These are phyloP conservation scores for Setophaga coronata DNA, from an alignment of 2,113 vertebrate genomes.

Conservation along the genomic window DNA sequence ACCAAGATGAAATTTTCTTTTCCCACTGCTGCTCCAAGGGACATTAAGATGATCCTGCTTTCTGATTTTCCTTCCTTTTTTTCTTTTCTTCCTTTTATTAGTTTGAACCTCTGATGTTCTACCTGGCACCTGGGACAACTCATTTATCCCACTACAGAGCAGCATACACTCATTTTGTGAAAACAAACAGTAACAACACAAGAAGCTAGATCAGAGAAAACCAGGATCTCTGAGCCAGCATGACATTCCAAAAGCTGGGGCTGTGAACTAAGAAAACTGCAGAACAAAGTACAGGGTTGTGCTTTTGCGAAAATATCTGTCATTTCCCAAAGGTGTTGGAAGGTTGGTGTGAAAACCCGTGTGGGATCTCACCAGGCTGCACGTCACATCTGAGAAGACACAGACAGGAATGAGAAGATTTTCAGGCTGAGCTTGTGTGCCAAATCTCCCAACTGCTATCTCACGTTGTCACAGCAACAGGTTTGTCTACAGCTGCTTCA, in stretches of 20 bases:
- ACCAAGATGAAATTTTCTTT: not conserved
- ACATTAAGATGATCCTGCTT: not conserved
- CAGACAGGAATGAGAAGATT: not conserved
- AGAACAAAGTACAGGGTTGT: not conserved
- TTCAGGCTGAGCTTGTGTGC: not conserved
- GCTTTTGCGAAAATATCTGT: not conserved
- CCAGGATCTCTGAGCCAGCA: not conserved
- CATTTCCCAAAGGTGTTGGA: not conserved
- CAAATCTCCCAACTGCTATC: not conserved
- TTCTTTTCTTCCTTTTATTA: not conserved
- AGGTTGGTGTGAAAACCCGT: accelerated
- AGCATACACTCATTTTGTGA: not conserved
- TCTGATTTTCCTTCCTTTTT: not conserved
- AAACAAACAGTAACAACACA: conserved; percentile 21
- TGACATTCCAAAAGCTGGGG: not conserved
- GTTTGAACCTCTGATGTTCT: not conserved
- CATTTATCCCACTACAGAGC: not conserved
- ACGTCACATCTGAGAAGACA: not conserved
- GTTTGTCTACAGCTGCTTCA: not conserved
- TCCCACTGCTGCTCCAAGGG: not conserved
- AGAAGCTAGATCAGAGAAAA: not conserved
- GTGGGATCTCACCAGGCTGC: not conserved
- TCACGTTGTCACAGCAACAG: not conserved
- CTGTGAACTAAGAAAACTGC: not conserved
- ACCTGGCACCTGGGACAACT: not conserved